Evolutionary conservation across 2,888 invertebrate species (phyloP), one percentile per base, ranked within the genome.

Genomic region (Sesamia inferens): DNA sequence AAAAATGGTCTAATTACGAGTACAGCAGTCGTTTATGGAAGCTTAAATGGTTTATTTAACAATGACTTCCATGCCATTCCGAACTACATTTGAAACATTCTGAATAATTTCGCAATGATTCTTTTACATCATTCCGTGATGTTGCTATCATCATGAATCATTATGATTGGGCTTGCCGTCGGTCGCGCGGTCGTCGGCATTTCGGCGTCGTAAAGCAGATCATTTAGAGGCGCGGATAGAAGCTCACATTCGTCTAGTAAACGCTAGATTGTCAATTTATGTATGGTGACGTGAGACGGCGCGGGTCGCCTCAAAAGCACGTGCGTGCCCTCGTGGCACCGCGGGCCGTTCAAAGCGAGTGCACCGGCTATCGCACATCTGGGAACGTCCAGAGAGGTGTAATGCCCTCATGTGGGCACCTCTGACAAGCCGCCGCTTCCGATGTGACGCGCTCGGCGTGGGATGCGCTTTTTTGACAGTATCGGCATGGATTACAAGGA

Each of bases 381-480:
- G 89, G 89, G 87, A 92, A 91, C 92, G 88, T 91, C 92, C 92
- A 89, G 88, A 91, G 91, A 93, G 93, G 94, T 94, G 95, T 95
- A 95, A 95, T 94, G 92, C 93, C 92, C 89, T 90, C 87, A 90
- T 92, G 94, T 94, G 94, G 94, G 95, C 94, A 93, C 94, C 94
- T 93, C 94, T 92, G 92, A 93, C 87, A 90, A 91, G 91, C 95
- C 95, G 95, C 88, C 93, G 88, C 86, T 90, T 88, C 89, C 88
- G 88, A 90, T 89, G 88, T 92, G 92, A 92, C 90, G 91, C 88
- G 88, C 75, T 82, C 68, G 74, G 93, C 94, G 95, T 95, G 93
- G 95, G 95, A 92, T 85, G 93, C 83, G 83, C 82, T 89, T 89
- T 92, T 93, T 93, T 93, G 94, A 94, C 94, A 92, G 87, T 89